Evolutionary conservation across 2,888 invertebrate genomes (phyloP), one percentile per base, ranked within the genome.

Genomic region (Polylopha cassiicola): DNA sequence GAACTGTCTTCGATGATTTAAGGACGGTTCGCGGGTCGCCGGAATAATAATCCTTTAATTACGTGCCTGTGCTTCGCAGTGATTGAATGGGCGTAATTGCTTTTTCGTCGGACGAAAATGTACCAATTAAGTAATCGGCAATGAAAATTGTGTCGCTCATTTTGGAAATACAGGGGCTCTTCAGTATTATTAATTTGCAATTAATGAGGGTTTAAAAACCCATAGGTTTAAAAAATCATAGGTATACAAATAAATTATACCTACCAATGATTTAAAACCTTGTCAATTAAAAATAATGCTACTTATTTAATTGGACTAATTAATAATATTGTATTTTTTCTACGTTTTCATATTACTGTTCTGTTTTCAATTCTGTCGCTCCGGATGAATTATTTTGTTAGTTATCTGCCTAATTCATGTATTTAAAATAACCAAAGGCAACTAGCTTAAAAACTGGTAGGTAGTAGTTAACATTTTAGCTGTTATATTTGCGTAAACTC

Each of bases 11-110:
- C 50, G 59, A 66, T 70, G 73, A 73, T 73, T 72, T 72, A 67
- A 66, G 65, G 56, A 44, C 54, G 50, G 49, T 55, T 48, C 43
- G 46, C 39, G 43, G 50, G 59, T 62, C 62, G 59, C 51, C 42
- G 52, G 61, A 60, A 69, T 78, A 72, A 74, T 78, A 71, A 70
- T 69, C 61, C 74, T 64, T 73, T 73, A 77, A 79, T 78, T 73
- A 70, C 70, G 64, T 65, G 64, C 61, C 61, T 57, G 58, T 59
- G 66, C 64, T 69, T 71, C 70, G 66, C 61, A 75, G 67, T 72
- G 72, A 73, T 75, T 71, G 71, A 72, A 71, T 66, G 68, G 60
- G 66, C 70, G 73, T 79, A 77, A 82, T 81, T 77, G 74, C 70
- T 71, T 73, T 72, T 70, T 69, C 62, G 69, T 64, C 65, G 53